Conservation (phyloP, 2,888 invertebrate species). For the Folsomia manolachei region DNA sequence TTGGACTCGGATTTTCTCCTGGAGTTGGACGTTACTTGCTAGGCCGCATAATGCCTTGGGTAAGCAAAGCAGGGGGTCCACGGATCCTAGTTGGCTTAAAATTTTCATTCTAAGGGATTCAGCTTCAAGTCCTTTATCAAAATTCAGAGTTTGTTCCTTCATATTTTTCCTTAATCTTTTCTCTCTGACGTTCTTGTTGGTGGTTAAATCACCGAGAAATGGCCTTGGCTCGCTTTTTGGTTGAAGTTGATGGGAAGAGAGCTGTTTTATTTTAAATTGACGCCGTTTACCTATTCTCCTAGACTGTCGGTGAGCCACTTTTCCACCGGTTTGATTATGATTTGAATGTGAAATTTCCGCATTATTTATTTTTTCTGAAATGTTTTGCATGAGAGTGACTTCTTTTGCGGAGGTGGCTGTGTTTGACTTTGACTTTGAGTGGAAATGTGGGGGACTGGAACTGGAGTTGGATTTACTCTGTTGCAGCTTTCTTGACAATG, state of each 20-base stretch:
- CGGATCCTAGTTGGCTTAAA: conserved; percentile 31
- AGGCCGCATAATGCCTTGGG: conserved; percentile 41
- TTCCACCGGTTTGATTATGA: neutral
- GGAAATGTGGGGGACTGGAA: neutral
- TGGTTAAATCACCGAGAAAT: neutral
- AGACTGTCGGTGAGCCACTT: neutral
- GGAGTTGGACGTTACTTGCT: too few species aligned
- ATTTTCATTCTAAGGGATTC: conserved; percentile 32
- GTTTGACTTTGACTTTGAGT: neutral
- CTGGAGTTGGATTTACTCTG: too few species aligned
- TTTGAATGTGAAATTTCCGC: neutral
- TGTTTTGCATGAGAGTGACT: too few species aligned
- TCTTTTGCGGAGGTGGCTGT: neutral
- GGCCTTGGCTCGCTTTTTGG: neutral
- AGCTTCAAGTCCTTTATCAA: conserved; percentile 1
- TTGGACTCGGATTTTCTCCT: too few species aligned
- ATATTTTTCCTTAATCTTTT: neutral
- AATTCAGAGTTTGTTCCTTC: neutral
- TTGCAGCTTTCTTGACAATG: conserved; percentile 24
- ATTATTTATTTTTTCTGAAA: conserved; percentile 1
- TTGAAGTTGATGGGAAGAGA: neutral
- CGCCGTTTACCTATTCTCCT: neutral
- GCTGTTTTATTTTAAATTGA: conserved; percentile 21
- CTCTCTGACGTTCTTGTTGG: neutral
- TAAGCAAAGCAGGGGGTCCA: conserved; percentile 40